These are phyloP conservation scores for Heliornis fulica DNA, from an alignment of 2,113 vertebrate species.

Conservation along the genomic window DNA sequence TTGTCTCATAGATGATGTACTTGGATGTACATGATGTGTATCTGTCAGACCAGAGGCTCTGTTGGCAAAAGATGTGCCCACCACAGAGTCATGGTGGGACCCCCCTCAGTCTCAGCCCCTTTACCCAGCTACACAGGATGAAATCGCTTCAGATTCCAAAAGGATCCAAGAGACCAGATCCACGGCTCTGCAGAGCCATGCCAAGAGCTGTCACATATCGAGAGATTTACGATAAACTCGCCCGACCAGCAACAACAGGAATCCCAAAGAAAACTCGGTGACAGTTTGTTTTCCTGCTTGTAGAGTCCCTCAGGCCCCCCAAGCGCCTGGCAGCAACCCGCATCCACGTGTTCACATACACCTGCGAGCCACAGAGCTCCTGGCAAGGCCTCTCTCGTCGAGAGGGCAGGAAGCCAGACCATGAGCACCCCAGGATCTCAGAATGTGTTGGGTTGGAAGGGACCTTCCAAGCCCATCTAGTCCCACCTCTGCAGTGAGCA, in stretches of 20 bases:
- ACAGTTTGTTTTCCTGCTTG: background rate
- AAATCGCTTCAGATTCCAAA: background rate
- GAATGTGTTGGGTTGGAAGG: too few relatives aligned
- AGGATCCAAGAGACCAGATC: background rate
- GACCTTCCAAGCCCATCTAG: too few relatives aligned
- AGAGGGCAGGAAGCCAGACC: background rate
- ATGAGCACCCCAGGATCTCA: rapidly evolving
- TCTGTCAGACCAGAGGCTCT: background rate
- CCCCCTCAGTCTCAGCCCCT: background rate
- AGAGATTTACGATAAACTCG: background rate
- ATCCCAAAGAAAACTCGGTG: background rate
- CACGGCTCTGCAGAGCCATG: background rate
- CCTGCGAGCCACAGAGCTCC: background rate
- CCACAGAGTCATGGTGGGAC: rapidly evolving
- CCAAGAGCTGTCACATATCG: rapidly evolving
- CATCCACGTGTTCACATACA: rapidly evolving
- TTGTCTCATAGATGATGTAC: background rate
- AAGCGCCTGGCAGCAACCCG: background rate
- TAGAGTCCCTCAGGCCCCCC: background rate
- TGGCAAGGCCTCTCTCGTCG: rapidly evolving
- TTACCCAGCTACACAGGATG: rapidly evolving
- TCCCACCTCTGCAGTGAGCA: too few relatives aligned
- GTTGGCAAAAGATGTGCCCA: rapidly evolving
- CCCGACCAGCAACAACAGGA: background rate
- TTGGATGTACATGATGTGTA: rapidly evolving